Percentiles rank a stretch among this genome's conserved stretches.
phyloP scores from a whole-genome alignment of 1,140 invertebrate genomes.

The Akabosia matsudoensis region DNA sequence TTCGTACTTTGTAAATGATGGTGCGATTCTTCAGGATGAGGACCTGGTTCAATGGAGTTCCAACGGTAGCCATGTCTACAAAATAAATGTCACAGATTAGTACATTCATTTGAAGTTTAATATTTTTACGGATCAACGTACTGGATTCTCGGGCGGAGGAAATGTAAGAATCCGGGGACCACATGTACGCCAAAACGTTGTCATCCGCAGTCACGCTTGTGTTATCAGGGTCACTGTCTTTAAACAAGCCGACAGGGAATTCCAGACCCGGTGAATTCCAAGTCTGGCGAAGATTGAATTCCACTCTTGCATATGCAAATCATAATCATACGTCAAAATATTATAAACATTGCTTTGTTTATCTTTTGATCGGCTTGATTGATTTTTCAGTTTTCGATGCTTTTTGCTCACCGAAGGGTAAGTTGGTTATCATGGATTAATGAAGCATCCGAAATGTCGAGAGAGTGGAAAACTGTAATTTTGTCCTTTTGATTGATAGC shows the following conservation, averaged over 20 bases:
- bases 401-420: background rate
- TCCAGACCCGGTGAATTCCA: slow-evolving; percentile 72
- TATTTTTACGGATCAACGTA: slow-evolving; percentile 48
- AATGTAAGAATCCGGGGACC: slow-evolving; percentile 83
- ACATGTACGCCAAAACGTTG: slow-evolving; percentile 74
- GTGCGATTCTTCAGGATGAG: slow-evolving; percentile 62
- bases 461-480: slow-evolving; percentile 5
- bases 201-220: slow-evolving; percentile 70
- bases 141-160: slow-evolving; percentile 77
- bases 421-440: background rate
- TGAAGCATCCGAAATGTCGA: slow-evolving; percentile 30
- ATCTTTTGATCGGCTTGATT: no score
- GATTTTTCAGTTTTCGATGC: no score
- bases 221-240: slow-evolving; percentile 58
- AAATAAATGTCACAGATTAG: background rate
- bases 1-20: slow-evolving; percentile 69
- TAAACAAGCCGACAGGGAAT: slow-evolving; percentile 68
- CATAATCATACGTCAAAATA: slow-evolving; percentile 65
- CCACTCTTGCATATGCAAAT: slow-evolving; percentile 60
- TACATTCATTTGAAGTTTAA: background rate
- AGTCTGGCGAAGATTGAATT: slow-evolving; percentile 76
- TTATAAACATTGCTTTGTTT: no score
- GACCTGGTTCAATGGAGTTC: background rate
- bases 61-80: slow-evolving; percentile 15
- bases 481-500: background rate